Percentiles rank a stretch among this genome's conserved stretches.
phyloP scores from a whole-genome alignment of 2,113 vertebrate species.

The Mesitornis unicolor region DNA sequence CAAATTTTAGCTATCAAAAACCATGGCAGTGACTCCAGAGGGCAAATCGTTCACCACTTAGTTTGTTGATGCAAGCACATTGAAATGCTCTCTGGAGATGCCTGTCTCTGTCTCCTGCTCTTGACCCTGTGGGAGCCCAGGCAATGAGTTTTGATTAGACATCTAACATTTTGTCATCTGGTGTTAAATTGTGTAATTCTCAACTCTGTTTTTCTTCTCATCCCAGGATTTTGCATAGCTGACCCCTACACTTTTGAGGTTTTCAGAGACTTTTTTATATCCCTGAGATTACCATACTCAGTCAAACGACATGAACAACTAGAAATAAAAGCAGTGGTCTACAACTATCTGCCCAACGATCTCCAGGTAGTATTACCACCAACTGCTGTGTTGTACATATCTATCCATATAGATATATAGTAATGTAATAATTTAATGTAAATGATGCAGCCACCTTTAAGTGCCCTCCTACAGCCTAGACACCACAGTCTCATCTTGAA shows the following conservation, averaged over 20 bases:
- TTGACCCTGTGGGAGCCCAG: background rate
- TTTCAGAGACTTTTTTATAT: constrained; percentile 74
- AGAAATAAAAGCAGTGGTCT: constrained; percentile 76
- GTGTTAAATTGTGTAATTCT: background rate
- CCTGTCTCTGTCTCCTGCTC: background rate
- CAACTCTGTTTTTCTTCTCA: background rate
- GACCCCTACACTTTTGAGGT: constrained; percentile 68
- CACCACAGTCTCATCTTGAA: background rate
- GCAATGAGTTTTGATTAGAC: background rate
- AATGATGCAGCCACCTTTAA: background rate
- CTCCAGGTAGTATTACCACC: background rate
- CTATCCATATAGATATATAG: background rate
- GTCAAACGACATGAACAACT: constrained; percentile 80
- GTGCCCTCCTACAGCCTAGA: background rate
- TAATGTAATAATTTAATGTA: background rate
- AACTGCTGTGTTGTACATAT: background rate
- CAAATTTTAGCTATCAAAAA: background rate
- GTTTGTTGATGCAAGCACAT: no score
- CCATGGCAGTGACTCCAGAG: background rate
- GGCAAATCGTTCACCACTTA: background rate
- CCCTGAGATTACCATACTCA: constrained; percentile 78
- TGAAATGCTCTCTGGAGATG: background rate
- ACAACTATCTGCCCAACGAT: constrained; percentile 71
- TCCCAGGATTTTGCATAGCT: constrained; percentile 77
- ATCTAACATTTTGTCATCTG: background rate